Conservation (phyloP, 2,888 invertebrate genomes). For the Cremastinae sp. region DNA sequence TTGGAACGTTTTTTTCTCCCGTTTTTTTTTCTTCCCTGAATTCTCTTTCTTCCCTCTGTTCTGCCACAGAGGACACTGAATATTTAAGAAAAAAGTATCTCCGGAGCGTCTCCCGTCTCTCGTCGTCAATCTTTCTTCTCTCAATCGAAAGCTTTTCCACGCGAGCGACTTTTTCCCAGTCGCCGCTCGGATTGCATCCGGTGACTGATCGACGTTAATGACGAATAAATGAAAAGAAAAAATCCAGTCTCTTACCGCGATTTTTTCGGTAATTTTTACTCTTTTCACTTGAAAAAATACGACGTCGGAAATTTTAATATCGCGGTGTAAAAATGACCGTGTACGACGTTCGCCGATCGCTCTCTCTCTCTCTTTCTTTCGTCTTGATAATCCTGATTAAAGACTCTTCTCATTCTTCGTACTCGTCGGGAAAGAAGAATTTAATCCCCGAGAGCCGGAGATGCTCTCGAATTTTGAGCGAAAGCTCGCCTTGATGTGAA, state of each 20-base stretch:
- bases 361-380: neutral
- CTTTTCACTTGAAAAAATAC: neutral
- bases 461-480: too few relatives aligned
- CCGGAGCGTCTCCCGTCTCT: slow-evolving; percentile 44
- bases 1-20: slow-evolving; percentile 30
- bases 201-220: neutral
- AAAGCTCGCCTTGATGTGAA: slow-evolving; percentile 5
- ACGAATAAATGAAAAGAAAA: too few relatives aligned
- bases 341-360: neutral
- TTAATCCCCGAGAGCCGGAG: neutral
- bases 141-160: slow-evolving; percentile 21
- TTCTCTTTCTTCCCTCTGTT: neutral
- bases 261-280: neutral
- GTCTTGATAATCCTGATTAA: too few relatives aligned
- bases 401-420: too few relatives aligned
- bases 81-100: slow-evolving; percentile 18
- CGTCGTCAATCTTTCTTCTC: slow-evolving; percentile 47
- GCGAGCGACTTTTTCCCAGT: too few relatives aligned
- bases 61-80: slow-evolving; percentile 17
- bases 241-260: neutral
- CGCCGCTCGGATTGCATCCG: slow-evolving; percentile 1
- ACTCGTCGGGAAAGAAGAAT: too few relatives aligned
- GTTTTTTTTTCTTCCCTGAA: slow-evolving; percentile 9
- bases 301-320: neutral
- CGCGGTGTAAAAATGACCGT: too few relatives aligned